phyloP scores from a whole-genome alignment of 2,888 invertebrate species.

The Odontomyia ornata region DNA sequence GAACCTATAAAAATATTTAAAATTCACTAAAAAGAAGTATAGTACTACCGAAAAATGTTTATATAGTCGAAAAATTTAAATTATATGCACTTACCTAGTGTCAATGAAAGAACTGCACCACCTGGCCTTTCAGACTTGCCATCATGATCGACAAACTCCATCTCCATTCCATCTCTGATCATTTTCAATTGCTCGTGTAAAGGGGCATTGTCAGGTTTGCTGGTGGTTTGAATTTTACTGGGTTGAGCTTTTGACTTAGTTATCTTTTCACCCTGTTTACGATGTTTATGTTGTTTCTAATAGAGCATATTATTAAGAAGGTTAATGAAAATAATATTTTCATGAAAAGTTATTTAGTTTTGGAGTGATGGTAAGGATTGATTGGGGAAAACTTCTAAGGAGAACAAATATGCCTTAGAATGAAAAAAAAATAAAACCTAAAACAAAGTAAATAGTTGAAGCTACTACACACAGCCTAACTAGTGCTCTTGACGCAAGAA shows the following conservation, averaged over 20 bases:
- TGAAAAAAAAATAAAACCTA: no score
- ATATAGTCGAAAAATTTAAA: no score
- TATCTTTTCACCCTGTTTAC: slow-evolving; percentile 53
- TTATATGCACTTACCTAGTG: slow-evolving; percentile 75
- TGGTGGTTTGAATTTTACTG: slow-evolving; percentile 27
- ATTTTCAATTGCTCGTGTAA: slow-evolving; percentile 62
- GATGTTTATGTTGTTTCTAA: slow-evolving; percentile 59
- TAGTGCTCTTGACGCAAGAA: no score
- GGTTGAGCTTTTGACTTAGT: slow-evolving; percentile 46
- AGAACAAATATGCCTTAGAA: no score
- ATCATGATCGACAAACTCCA: slow-evolving; percentile 67
- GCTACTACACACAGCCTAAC: no score
- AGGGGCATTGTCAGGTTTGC: slow-evolving; percentile 53
- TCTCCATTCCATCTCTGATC: slow-evolving; percentile 61
- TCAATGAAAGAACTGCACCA: slow-evolving; percentile 82
- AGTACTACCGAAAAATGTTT: no score
- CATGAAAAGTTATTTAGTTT: no score
- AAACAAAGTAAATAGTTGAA: no score
- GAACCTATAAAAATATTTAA: no score
- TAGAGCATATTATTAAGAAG: slow-evolving; percentile 9
- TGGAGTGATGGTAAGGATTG: no score
- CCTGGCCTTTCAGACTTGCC: slow-evolving; percentile 76
- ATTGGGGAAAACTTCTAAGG: no score
- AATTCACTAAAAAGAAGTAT: no score
- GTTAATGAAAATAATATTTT: not conserved